Evolutionary conservation across 1,140 invertebrate genomes (phyloP), one percentile per base, ranked within the genome.

Genomic region (Brachionus paranguensis): DNA sequence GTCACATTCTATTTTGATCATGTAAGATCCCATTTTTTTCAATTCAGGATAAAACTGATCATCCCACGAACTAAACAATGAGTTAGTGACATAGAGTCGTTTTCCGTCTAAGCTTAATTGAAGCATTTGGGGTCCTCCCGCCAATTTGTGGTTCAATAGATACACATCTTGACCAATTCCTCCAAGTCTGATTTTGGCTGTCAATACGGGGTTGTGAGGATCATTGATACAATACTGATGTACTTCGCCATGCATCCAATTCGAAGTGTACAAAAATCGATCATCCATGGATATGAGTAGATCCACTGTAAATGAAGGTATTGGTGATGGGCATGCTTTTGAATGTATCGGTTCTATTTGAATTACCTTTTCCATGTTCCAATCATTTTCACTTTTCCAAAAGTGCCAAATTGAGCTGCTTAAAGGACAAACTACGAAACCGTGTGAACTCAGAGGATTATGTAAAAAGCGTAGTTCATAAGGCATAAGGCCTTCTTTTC

Each of bases 231-330:
- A 95, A 87, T 99, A 99, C 87, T 98, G 96, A 47, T 95, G 92
- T 4, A 99, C 91, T 87, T 98, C 96, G n/a, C 92, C 97, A 87
- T 98, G 96, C 0, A 95, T 87, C 95, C 95, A 99, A 88, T 94
- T 95, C 68, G 93, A 94, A 47, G 97, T 91, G 89, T 97, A 99
- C 0, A 99, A 89, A 87, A 92, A 99, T 84, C 93, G 93, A 88
- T 99, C 97, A 88, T 99, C 96, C 88, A 99, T 88, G 0, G 96
- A 98, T 29, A 99, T 89, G 0, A 99, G 86, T 85, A 98, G 97
- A 87, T 99, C 96, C 0, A 95, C 95, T 79, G 98, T 94, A 89
- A 98, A 92, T 85, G 93, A 94, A 95, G 87, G 64, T 88, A 90
- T 89, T 2, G 91, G 90, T 4, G 92, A 86, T 2, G 88, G 86